Percentiles rank a stretch among this genome's conserved stretches.
These are phyloP conservation scores for Drepana falcataria DNA, from an alignment of 2,888 invertebrate genomes.

Conservation along the genomic window DNA sequence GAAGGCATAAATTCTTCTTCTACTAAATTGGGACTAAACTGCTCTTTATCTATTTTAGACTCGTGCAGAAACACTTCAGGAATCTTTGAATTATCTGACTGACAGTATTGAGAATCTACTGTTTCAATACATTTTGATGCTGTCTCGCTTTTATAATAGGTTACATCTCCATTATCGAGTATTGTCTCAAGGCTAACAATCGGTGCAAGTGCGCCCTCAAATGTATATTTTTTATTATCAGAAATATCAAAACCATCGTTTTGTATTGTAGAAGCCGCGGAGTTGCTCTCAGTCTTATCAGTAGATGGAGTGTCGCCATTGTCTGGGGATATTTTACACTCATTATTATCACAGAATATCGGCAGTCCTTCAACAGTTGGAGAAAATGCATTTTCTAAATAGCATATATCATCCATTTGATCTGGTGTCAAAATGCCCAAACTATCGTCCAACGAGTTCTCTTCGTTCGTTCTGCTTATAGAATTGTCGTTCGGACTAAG, in stretches of 20 bases:
- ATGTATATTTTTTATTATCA: constrained; percentile 29
- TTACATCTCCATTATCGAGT: constrained; percentile 38
- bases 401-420: constrained; percentile 88
- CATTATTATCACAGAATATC: constrained; percentile 64
- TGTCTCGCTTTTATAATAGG: constrained; percentile 20
- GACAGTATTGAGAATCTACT: constrained; percentile 27
- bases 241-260: constrained; percentile 62
- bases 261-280: constrained; percentile 73
- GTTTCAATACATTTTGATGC: constrained; percentile 19
- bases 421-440: constrained; percentile 92
- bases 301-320: constrained; percentile 77
- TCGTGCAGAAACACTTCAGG: constrained; percentile 26
- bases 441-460: constrained; percentile 91
- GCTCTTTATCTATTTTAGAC: constrained; percentile 32
- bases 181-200: constrained; percentile 47
- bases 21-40: constrained; percentile 49
- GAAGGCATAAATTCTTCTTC: constrained; percentile 82
- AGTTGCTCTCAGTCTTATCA: constrained; percentile 76
- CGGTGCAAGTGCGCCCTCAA: constrained; percentile 40
- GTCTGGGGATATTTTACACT: constrained; percentile 66
- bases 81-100: constrained; percentile 44
- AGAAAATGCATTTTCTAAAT: constrained; percentile 81
- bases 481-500: constrained; percentile 71
- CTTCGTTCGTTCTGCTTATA: constrained; percentile 78
- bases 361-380: constrained; percentile 82